Evolutionary conservation across 2,888 invertebrate species (phyloP).

Genomic region (Flexamia atlantica): DNA sequence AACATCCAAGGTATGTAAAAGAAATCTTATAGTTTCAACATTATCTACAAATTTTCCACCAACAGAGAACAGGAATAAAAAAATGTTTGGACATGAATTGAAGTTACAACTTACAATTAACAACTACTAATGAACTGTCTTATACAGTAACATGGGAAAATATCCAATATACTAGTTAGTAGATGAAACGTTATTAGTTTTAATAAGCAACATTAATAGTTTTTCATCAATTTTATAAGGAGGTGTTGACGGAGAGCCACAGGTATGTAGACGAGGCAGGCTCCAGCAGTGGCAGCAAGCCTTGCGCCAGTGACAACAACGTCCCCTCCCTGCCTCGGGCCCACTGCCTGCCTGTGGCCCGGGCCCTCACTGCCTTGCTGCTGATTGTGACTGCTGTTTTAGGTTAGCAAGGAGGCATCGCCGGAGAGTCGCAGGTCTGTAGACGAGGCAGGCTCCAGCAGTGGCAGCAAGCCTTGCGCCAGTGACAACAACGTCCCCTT

Average conservation of each 20-base stretch:
- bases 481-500: constrained; percentile 49
- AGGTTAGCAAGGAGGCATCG: constrained; percentile 20
- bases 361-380: constrained; percentile 87
- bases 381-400: too few species aligned
- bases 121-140: too few species aligned
- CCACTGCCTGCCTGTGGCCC: constrained; percentile 85
- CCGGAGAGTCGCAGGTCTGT: not conserved
- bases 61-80: too few species aligned
- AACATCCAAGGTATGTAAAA: constrained; percentile 43
- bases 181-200: too few species aligned
- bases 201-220: too few species aligned
- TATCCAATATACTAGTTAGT: too few species aligned
- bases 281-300: constrained; percentile 49
- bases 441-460: constrained; percentile 19
- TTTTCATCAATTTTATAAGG: too few species aligned
- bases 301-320: constrained; percentile 37
- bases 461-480: constrained; percentile 32
- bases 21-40: too few species aligned
- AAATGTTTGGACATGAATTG: too few species aligned
- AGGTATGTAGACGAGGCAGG: not conserved
- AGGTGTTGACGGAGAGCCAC: not conserved
- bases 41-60: too few species aligned
- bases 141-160: too few species aligned
- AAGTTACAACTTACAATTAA: too few species aligned
- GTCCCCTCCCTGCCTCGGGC: constrained; percentile 70